Evolutionary conservation across 2,888 invertebrate species (phyloP).

Genomic region (Meiosimyza platycephala): DNA sequence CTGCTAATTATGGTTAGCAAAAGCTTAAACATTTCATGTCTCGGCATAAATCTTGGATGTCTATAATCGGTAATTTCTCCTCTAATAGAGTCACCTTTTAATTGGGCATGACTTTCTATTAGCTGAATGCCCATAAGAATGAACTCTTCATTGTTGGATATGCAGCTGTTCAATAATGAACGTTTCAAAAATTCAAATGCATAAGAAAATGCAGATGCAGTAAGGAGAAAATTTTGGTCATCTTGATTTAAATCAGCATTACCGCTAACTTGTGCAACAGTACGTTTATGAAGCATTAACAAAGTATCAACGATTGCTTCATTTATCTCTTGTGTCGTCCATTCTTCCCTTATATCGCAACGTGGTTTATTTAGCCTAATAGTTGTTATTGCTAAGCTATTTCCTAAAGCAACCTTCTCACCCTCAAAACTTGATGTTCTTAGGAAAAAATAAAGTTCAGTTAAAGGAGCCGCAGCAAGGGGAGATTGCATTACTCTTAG

Average conservation of each 20-base stretch:
- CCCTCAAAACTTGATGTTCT: conserved; percentile 71
- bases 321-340: conserved; percentile 79
- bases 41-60: conserved; percentile 83
- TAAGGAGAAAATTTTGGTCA: conserved; percentile 49
- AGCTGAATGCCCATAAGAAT: conserved; percentile 74
- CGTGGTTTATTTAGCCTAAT: conserved; percentile 81
- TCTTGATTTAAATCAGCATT: conserved; percentile 51
- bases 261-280: conserved; percentile 53
- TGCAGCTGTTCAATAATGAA: conserved; percentile 69
- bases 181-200: conserved; percentile 81
- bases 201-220: conserved; percentile 84
- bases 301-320: conserved; percentile 76
- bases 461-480: conserved; percentile 78
- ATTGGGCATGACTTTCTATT: conserved; percentile 79
- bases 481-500: conserved; percentile 76
- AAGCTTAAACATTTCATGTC: conserved; percentile 83
- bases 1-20: conserved; percentile 81
- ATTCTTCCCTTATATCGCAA: conserved; percentile 81
- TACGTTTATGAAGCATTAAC: conserved; percentile 68
- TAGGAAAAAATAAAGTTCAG: conserved; percentile 73
- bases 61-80: conserved; percentile 70
- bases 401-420: conserved; percentile 68
- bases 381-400: conserved; percentile 78
- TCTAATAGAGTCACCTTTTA: conserved; percentile 67
- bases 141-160: conserved; percentile 70